A percentile compares a stretch with the other conserved stretches of the same genome.
Conservation (phyloP, 2,888 invertebrate genomes). For the Boloria euphrosyne region DNA sequence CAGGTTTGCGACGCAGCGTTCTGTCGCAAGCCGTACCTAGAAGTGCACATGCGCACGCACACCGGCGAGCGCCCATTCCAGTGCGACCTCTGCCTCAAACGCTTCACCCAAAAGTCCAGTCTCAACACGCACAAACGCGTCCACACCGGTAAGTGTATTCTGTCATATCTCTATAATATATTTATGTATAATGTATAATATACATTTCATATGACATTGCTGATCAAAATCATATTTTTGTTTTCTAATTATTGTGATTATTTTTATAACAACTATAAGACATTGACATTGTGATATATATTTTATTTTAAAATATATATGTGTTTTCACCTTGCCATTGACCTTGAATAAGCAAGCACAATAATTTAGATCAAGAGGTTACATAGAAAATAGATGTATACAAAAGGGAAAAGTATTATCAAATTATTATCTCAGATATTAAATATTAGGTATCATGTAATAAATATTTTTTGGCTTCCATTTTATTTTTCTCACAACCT, state of each 20-base stretch:
- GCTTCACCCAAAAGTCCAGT: conserved; percentile 91
- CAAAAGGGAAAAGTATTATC: no score
- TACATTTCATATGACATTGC: neutral
- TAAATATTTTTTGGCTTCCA: no score
- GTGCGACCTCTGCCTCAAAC: conserved; percentile 88
- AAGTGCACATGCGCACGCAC: conserved; percentile 91
- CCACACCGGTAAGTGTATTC: conserved; percentile 83
- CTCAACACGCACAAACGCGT: conserved; percentile 91
- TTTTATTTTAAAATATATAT: no score
- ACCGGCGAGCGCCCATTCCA: conserved; percentile 89
- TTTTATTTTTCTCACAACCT: no score
- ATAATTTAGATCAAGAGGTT: no score
- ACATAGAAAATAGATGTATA: no score
- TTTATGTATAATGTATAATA: neutral
- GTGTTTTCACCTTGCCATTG: no score
- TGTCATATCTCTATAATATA: neutral
- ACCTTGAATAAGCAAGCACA: no score
- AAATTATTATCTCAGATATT: no score
- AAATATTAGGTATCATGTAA: no score
- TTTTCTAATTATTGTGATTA: neutral
- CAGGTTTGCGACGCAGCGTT: conserved; percentile 89
- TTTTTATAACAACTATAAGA: no score
- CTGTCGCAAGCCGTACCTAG: conserved; percentile 90
- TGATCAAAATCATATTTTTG: neutral
- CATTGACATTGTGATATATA: no score